Percentiles rank a stretch among this genome's conserved stretches.
These are phyloP conservation scores for Gambusia holbrooki DNA, from an alignment of 2,113 vertebrate species.

Conservation along the genomic window DNA sequence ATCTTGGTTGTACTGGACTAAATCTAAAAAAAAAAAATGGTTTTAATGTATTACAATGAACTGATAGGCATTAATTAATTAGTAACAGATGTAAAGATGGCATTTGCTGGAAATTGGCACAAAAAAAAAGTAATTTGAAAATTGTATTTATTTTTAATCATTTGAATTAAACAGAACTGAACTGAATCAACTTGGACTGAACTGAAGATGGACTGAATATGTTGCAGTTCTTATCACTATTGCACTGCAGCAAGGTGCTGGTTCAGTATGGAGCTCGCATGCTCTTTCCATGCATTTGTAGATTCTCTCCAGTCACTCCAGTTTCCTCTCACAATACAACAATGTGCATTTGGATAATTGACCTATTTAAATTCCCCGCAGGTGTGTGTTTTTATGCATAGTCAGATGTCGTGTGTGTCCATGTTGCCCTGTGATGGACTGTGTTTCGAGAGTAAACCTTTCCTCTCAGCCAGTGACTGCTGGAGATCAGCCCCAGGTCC, in stretches of 20 bases:
- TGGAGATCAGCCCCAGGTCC: too few species aligned
- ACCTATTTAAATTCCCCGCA: too few species aligned
- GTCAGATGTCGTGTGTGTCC: too few species aligned
- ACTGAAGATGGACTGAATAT: not conserved
- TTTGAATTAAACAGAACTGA: not conserved
- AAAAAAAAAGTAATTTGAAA: not conserved
- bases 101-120: not conserved
- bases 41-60: not conserved
- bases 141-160: not conserved
- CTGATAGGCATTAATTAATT: not conserved
- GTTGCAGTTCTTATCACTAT: not conserved
- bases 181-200: not conserved
- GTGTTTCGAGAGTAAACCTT: not conserved
- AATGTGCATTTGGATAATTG: too few species aligned
- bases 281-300: not conserved
- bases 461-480: not conserved
- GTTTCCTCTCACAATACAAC: too few species aligned
- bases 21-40: not conserved
- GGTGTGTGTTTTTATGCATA: not conserved
- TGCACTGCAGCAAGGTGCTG: not conserved
- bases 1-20: too few species aligned
- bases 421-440: too few species aligned
- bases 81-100: not conserved
- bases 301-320: too few species aligned
- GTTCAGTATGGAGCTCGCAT: too few species aligned